Evolutionary conservation across 2,888 invertebrate species (phyloP).

Genomic region (Orthonevra nobilis): DNA sequence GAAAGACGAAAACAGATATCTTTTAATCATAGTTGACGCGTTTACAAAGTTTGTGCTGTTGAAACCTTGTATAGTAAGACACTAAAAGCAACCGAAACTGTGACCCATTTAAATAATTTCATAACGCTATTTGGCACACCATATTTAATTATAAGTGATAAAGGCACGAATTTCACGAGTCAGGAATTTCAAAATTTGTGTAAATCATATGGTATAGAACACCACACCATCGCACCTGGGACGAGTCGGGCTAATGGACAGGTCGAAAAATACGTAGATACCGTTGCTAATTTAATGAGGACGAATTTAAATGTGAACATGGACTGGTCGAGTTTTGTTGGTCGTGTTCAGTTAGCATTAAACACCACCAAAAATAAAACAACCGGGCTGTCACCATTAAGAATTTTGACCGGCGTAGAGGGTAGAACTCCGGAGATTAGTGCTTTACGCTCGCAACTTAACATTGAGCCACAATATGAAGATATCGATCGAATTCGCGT

Average conservation of each 20-base stretch:
- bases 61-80: conserved; percentile 14
- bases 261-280: conserved; percentile 17
- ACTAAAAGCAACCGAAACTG: not conserved
- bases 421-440: conserved; percentile 37
- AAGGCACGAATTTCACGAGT: conserved; percentile 30
- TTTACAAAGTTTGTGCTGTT: conserved; percentile 3
- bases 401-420: conserved; percentile 4
- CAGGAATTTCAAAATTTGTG: conserved; percentile 10
- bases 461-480: conserved; percentile 46
- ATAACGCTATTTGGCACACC: conserved; percentile 5
- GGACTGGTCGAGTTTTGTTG: conserved; percentile 14
- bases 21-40: not conserved
- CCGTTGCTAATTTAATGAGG: conserved; percentile 14
- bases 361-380: conserved; percentile 25
- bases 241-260: conserved; percentile 21
- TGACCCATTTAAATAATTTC: not conserved
- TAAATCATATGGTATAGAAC: conserved; percentile 11
- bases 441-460: conserved; percentile 13
- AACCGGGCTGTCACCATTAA: conserved; percentile 19
- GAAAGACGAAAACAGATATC: not conserved
- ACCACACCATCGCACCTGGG: conserved; percentile 27
- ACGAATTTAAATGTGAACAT: conserved; percentile 4
- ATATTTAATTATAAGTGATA: conserved; percentile 12
- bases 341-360: conserved; percentile 20
- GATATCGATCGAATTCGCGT: conserved; percentile 8